These are phyloP conservation scores for Euphydryas editha DNA, from an alignment of 2,888 invertebrate genomes.

Conservation along the genomic window DNA sequence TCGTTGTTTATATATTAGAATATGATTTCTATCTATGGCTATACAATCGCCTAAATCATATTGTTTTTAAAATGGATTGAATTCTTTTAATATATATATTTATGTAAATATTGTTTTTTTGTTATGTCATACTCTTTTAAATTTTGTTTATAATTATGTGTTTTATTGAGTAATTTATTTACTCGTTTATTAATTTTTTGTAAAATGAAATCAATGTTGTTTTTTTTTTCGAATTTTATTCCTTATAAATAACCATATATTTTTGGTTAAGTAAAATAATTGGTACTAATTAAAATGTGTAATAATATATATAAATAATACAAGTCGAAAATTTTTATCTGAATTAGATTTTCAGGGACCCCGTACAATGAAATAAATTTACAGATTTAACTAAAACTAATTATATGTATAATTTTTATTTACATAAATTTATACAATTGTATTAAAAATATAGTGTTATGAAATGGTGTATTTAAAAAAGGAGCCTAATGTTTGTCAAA, in stretches of 20 bases:
- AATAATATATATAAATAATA: not conserved
- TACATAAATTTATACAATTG: conserved; percentile 5
- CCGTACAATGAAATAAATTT: not conserved
- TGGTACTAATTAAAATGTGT: too few relatives aligned
- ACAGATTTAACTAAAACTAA: conserved; percentile 5
- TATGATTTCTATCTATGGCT: conserved; percentile 22
- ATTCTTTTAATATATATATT: conserved; percentile 5
- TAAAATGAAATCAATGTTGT: too few relatives aligned
- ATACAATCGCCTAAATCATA: conserved; percentile 11
- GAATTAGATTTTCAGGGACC: conserved; percentile 13
- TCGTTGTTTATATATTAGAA: conserved; percentile 58
- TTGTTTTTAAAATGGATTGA: conserved; percentile 12
- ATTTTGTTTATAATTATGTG: conserved; percentile 8
- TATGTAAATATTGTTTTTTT: not conserved
- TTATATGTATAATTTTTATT: not conserved
- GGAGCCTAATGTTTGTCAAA: not conserved
- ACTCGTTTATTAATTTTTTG: not conserved
- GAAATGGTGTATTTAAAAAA: not conserved
- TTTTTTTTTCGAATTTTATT: too few relatives aligned
- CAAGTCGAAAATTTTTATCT: not conserved
- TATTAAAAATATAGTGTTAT: conserved; percentile 1
- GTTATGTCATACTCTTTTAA: not conserved
- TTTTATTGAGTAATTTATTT: conserved; percentile 5
- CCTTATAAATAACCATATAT: too few relatives aligned
- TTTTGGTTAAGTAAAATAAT: too few relatives aligned